Evolutionary conservation across 2,113 vertebrate genomes (phyloP), one percentile per base, ranked within the genome.

Genomic region (Stercorarius parasiticus): DNA sequence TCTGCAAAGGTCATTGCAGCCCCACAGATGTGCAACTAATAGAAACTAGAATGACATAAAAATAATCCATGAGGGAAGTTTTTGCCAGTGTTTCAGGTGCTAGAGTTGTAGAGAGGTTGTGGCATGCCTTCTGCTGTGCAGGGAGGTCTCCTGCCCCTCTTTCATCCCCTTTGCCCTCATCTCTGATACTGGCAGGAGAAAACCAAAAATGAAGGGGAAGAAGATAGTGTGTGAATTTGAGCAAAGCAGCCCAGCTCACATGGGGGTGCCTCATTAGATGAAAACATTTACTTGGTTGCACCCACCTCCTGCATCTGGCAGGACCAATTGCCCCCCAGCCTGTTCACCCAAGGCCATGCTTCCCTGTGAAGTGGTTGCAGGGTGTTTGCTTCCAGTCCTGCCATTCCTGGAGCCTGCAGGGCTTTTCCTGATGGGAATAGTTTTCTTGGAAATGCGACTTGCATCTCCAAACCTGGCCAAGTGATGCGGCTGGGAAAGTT

Each of bases 101-200:
- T 43, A 17, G 36, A 26, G 47, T 12, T 0, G 1, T 11, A 23
- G 72, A 29, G n/a, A n/a, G 5, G 32, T 9, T 2, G 1, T 7
- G 6, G 30, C 11, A 6, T 9, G 23, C 18, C 18, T 38, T 55
- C 34, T 13, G 14, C 52, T 17, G 43, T 1, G 1, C 6, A 6
- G 43, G 20, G 27, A 30, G 11, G 38, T 36, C 45, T 61, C 21
- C 38, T 27, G 53, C 34, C 18, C 15, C 34, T 38, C 10, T 43
- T 45, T 25, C 64, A n/a, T 25, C n/a, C 43, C 42, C 13, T 21
- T 55, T 38, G 42, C 13, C n/a, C 26, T 22, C 45, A 13, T 47
- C 32, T 58, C 34, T 76, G 22, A 17, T 53, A 45, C 53, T 5
- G 18, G 22, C 81, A 95, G 90, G 90, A 78, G 11, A 15, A 56